Evolutionary conservation across 2,888 invertebrate species (phyloP).

Genomic region (Danaus chrysippus): DNA sequence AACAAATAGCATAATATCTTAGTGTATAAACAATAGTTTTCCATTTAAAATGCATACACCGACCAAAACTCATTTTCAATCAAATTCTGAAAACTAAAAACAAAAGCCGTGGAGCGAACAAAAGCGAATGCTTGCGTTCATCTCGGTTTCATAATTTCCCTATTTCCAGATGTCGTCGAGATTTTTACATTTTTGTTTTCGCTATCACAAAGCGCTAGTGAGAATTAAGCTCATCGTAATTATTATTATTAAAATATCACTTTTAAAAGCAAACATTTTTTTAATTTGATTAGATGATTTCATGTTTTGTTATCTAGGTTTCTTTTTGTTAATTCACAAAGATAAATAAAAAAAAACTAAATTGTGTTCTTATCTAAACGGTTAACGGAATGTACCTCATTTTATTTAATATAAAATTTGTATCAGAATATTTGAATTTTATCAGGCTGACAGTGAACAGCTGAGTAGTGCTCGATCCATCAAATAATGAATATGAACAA

Average conservation of each 20-base stretch:
- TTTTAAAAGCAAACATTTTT: background rate
- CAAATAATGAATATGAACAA: too few species aligned
- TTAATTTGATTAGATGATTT: background rate
- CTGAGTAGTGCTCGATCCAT: slow-evolving; percentile 39
- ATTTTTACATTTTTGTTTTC: slow-evolving; percentile 47
- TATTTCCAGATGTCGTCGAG: slow-evolving; percentile 63
- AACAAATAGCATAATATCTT: background rate
- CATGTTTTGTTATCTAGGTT: too few species aligned
- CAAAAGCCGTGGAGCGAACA: slow-evolving; percentile 60
- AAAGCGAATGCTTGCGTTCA: slow-evolving; percentile 58
- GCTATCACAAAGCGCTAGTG: slow-evolving; percentile 43
- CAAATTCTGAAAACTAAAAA: slow-evolving; percentile 59
- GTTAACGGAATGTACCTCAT: too few species aligned
- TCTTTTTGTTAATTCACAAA: too few species aligned
- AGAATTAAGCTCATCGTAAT: slow-evolving; percentile 44
- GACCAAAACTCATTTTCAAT: slow-evolving; percentile 45
- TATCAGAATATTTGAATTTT: too few species aligned
- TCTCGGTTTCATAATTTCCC: slow-evolving; percentile 67
- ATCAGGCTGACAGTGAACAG: slow-evolving; percentile 44
- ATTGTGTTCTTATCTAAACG: too few species aligned
- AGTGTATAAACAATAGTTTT: background rate
- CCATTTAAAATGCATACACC: background rate
- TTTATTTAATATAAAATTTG: too few species aligned
- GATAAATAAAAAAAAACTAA: too few species aligned
- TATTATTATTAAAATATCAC: slow-evolving; percentile 41